These are phyloP conservation scores for Benthosema pterotum DNA, from an alignment of 2,797 vertebrate genomes.

Conservation along the genomic window DNA sequence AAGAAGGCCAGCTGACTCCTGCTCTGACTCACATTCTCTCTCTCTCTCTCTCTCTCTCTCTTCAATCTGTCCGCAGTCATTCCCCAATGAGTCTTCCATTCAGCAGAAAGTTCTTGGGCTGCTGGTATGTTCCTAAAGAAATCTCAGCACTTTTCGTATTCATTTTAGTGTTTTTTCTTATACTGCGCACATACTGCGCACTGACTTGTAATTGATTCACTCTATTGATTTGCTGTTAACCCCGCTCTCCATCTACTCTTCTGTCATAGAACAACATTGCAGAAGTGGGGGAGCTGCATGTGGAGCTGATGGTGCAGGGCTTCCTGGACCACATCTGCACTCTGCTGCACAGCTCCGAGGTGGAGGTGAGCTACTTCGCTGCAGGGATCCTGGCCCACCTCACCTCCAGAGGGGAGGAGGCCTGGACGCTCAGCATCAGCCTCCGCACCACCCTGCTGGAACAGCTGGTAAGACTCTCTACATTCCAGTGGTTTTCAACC, in stretches of 20 bases:
- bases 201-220: background rate
- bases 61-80: conserved; percentile 83
- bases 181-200: background rate
- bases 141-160: background rate
- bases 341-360: conserved; percentile 93
- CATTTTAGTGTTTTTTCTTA: background rate
- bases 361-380: conserved; percentile 99
- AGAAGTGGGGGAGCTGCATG: conserved; percentile 95
- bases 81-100: conserved; percentile 96
- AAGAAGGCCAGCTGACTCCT: conserved; percentile 40
- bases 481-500: no score
- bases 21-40: conserved; percentile 37
- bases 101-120: conserved; percentile 98
- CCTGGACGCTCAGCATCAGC: conserved; percentile 87
- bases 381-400: conserved; percentile 97
- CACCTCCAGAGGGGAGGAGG: conserved; percentile 92
- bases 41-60: background rate
- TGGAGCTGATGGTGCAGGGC: conserved; percentile 94
- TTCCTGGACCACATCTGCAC: conserved; percentile 96
- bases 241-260: background rate
- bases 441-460: conserved; percentile 89
- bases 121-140: conserved; percentile 84
- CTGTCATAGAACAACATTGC: conserved; percentile 93
- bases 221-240: background rate
- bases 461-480: conserved; percentile 84